Percentiles rank a stretch among this genome's conserved stretches.
These are phyloP conservation scores for Andrena cerasifolii DNA, from an alignment of 1,140 invertebrate genomes.

Conservation along the genomic window DNA sequence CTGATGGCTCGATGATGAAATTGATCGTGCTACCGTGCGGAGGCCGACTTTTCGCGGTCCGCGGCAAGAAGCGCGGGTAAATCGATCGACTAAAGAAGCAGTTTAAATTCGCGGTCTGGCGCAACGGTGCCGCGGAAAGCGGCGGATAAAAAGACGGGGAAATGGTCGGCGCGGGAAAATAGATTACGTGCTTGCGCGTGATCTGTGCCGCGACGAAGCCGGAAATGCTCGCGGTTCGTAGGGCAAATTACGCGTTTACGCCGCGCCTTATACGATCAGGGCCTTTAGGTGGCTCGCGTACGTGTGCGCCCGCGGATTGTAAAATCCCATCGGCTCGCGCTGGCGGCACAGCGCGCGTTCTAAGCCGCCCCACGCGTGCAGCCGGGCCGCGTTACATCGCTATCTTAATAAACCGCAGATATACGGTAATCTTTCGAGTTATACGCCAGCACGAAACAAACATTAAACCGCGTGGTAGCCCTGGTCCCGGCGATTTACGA, in stretches of 20 bases:
- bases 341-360: not conserved
- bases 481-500: slow-evolving; percentile 69
- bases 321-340: slow-evolving; percentile 20
- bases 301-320: slow-evolving; percentile 37
- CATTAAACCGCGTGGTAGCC: slow-evolving; percentile 65
- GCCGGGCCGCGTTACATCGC: slow-evolving; percentile 64
- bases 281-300: not conserved
- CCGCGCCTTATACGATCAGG: slow-evolving; percentile 20
- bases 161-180: not conserved
- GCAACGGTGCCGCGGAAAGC: not conserved
- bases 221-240: not conserved
- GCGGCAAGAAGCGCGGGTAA: not conserved
- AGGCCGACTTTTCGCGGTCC: not conserved
- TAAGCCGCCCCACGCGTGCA: slow-evolving; percentile 1
- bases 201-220: slow-evolving; percentile 5
- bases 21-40: not conserved
- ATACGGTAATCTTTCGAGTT: slow-evolving; percentile 68
- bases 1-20: too few relatives aligned
- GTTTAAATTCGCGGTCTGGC: not conserved
- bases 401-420: slow-evolving; percentile 74
- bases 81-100: not conserved
- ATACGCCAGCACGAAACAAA: slow-evolving; percentile 67
- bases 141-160: not conserved
- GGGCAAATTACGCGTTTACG: slow-evolving; percentile 43
- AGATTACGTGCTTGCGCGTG: not conserved